Evolutionary conservation across 2,888 invertebrate genomes (phyloP).

Genomic region (Coecobrya sp.): DNA sequence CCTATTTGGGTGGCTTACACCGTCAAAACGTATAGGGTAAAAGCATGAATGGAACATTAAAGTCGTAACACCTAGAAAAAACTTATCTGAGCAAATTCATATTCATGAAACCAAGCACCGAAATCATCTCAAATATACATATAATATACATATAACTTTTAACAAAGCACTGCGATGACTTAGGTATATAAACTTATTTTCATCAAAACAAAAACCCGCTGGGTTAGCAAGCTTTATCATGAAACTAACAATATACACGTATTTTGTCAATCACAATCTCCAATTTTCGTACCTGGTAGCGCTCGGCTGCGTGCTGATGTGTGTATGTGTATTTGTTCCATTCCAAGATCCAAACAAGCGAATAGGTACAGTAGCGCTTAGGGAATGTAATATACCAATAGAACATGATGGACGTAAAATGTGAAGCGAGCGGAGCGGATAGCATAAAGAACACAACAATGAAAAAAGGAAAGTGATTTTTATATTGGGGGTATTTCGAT

Average conservation of each 20-base stretch:
- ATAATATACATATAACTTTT: no score
- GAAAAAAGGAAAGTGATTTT: slow-evolving; percentile 56
- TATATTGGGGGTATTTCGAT: not conserved
- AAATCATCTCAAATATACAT: no score
- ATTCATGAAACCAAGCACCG: no score
- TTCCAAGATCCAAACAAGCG: not conserved
- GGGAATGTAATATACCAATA: not conserved
- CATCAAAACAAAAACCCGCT: not conserved
- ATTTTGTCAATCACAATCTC: not conserved
- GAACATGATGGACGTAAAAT: not conserved
- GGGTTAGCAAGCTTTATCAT: no score
- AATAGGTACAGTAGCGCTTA: not conserved
- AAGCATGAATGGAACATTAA: no score
- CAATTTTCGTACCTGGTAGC: slow-evolving; percentile 53
- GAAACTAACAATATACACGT: not conserved
- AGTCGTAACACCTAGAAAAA: no score
- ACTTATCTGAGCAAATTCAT: no score
- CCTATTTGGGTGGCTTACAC: no score
- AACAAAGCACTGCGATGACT: not conserved
- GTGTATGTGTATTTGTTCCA: not conserved
- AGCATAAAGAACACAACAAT: slow-evolving; percentile 12
- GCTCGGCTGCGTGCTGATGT: not conserved
- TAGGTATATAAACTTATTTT: not conserved
- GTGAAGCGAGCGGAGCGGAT: not conserved
- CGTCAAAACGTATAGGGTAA: no score